Base-by-base conservation (phyloP, 2,113 vertebrate species). In the Arenaria interpres region DNA sequence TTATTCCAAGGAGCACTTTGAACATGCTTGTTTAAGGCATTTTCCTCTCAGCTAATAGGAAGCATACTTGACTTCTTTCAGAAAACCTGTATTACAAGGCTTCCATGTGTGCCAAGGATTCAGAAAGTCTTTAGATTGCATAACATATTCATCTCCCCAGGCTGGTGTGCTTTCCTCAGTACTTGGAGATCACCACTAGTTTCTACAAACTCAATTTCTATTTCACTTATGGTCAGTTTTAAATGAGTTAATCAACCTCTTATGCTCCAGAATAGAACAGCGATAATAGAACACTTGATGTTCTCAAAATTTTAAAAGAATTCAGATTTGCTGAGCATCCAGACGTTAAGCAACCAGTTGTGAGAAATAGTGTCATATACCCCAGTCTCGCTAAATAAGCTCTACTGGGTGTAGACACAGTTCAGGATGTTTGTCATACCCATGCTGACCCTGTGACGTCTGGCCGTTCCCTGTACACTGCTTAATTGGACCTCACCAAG, bases 1-100 rank as follows among this genome's bases (percentile, higher is more conserved):
- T 81, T 93, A 90, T 72, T 89, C 51, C 62, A 95, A 85, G 83
- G 46, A 94, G 46, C 73, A 60, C 80, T 94, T 93, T 72, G 68
- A 93, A 71, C 35, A 22, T 51, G 37, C 50, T 86, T 89, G n/a
- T 88, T 93, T 80, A 89, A 88, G 73, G n/a, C 46, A 74, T 87
- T 91, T 93, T 22, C 77, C 74, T 90, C 63, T 93, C 57, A 88
- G 59, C 48, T 87, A 30, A 23, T 33, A 93, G 87, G 57, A 89
- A 82, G 48, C 53, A 50, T 78, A 81, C 71, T 88, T 3, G 1
- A 67, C 68, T 95, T 92, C 46, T 71, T 85, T 67, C 48, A 78
- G 53, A 94, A 92, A 89, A 72, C 68, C 21, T 81, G 80, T 89
- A 28, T 87, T 92, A 60, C 93, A 94, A 91, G 48, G 66, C 39